Percentiles rank a stretch among this genome's conserved stretches.
Conservation (phyloP, 2,113 vertebrate genomes). For the Synodontis membranacea region DNA sequence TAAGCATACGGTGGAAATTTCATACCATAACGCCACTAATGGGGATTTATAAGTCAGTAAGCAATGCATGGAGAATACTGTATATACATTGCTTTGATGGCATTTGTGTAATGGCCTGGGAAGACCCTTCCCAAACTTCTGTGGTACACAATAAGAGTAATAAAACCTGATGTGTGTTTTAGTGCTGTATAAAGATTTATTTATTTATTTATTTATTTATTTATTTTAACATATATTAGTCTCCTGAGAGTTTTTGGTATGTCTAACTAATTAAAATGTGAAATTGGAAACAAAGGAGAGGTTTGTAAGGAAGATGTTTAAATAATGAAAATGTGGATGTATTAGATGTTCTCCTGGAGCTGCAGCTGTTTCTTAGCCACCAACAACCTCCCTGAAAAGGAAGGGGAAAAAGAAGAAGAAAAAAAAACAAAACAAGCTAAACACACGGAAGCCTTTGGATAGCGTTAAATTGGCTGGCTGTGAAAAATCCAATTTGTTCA, state of each 20-base stretch:
- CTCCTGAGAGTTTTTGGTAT: neutral
- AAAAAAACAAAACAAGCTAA: constrained; percentile 33
- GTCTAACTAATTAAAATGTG: neutral
- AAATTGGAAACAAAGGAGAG: constrained; percentile 6
- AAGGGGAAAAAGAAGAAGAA: neutral
- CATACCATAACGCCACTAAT: neutral
- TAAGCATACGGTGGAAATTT: neutral
- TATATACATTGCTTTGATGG: neutral
- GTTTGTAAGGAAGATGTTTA: constrained; percentile 52
- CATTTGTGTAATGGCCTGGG: neutral
- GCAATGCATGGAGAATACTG: neutral
- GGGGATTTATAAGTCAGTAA: neutral
- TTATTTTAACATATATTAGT: neutral
- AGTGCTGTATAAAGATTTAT: neutral
- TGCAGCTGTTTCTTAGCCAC: constrained; percentile 50
- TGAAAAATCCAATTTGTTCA: constrained; percentile 63
- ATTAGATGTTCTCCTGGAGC: constrained; percentile 43
- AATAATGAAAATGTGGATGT: constrained; percentile 51
- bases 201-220: no score
- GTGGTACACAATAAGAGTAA: neutral
- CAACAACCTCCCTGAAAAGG: neutral
- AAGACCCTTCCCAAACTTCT: neutral
- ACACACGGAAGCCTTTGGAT: constrained; percentile 52
- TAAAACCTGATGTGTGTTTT: neutral
- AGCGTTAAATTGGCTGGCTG: constrained; percentile 55